phyloP scores from a whole-genome alignment of 1,140 invertebrate species.

The Lasioglossum baleicum region DNA sequence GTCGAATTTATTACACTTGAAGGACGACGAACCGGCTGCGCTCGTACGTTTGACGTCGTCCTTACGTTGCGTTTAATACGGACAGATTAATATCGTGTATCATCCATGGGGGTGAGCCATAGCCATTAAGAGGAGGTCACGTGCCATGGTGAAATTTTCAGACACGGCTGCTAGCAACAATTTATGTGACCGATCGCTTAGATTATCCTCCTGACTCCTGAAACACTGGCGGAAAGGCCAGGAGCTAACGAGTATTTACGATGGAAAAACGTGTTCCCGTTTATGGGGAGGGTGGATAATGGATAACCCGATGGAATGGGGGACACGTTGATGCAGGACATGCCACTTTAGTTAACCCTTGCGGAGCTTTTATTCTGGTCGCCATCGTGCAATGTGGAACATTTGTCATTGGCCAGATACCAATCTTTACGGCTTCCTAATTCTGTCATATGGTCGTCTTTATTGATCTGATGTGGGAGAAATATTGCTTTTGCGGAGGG shows the following conservation, averaged over 20 bases:
- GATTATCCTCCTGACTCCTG: neutral
- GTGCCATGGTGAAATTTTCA: neutral
- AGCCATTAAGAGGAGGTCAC: constrained; percentile 21
- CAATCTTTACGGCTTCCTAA: no score
- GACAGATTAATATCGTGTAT: constrained; percentile 24
- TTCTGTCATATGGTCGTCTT: no score
- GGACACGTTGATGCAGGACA: no score
- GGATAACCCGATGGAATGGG: no score
- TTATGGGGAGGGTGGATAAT: no score
- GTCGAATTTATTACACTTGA: neutral
- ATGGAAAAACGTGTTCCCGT: neutral
- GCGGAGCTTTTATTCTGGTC: no score
- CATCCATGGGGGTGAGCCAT: neutral
- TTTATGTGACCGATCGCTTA: constrained; percentile 7
- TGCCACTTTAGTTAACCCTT: no score
- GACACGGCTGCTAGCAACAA: neutral
- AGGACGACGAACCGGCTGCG: neutral
- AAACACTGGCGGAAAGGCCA: neutral
- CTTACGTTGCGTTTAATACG: neutral
- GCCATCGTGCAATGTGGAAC: no score
- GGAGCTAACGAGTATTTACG: constrained; percentile 13
- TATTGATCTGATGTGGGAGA: no score
- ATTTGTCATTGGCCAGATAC: no score
- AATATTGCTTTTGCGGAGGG: no score
- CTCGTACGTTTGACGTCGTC: neutral